These are phyloP conservation scores for Conus ventricosus DNA, from an alignment of 1,140 invertebrate genomes.

Conservation along the genomic window DNA sequence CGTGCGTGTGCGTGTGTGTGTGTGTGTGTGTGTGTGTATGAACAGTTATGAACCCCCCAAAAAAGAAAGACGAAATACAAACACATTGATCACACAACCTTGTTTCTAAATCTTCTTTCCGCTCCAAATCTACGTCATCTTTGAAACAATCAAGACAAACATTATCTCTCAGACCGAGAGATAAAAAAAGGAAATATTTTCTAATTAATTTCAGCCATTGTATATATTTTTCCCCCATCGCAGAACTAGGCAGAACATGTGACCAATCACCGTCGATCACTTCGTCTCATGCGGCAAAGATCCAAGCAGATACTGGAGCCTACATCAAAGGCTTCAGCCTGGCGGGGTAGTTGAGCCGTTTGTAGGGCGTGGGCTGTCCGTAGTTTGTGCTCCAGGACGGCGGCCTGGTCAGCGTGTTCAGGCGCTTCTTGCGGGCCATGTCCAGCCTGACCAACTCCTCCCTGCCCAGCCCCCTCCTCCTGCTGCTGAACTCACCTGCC, in stretches of 20 bases:
- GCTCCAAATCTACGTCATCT: too few species aligned
- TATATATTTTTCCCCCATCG: too few species aligned
- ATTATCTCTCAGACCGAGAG: too few species aligned
- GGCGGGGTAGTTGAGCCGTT: constrained; percentile 47
- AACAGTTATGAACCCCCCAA: too few species aligned
- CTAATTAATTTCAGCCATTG: too few species aligned
- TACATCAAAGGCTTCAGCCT: constrained; percentile 43
- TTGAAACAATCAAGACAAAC: too few species aligned
- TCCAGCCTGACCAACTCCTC: background rate
- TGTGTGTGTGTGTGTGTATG: constrained; percentile 17
- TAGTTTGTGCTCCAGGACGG: constrained; percentile 52
- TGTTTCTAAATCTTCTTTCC: too few species aligned
- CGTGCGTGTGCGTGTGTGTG: constrained; percentile 7
- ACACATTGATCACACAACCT: too few species aligned
- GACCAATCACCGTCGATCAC: background rate
- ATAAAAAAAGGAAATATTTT: too few species aligned
- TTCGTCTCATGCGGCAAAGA: background rate
- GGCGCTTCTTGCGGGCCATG: constrained; percentile 17
- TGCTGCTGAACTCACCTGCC: background rate
- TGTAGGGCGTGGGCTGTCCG: constrained; percentile 46
- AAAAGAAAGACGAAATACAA: too few species aligned
- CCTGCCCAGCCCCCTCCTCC: background rate
- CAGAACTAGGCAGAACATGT: too few species aligned
- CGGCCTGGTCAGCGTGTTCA: constrained; percentile 22
- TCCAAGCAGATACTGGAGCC: background rate